Evolutionary conservation across 2,888 invertebrate species (phyloP).

Genomic region (Machimus rusticus): DNA sequence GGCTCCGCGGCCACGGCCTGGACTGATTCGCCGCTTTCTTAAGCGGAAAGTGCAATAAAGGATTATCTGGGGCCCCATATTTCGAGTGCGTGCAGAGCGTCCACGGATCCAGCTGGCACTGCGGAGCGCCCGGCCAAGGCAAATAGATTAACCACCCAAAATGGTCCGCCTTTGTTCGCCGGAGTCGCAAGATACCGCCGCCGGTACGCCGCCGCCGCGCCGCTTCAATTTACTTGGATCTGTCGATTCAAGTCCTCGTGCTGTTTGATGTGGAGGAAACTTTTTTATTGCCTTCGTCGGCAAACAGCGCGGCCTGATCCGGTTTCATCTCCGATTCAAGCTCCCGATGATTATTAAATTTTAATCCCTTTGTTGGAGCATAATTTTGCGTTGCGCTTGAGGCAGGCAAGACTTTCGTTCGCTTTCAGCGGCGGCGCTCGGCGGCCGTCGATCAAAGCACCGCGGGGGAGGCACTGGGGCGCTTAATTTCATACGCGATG

Average conservation of each 20-base stretch:
- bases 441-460: neutral
- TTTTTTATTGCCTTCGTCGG: slow-evolving; percentile 31
- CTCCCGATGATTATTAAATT: slow-evolving; percentile 40
- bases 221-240: slow-evolving; percentile 15
- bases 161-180: slow-evolving; percentile 3
- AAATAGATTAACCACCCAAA: slow-evolving; percentile 37
- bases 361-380: slow-evolving; percentile 35
- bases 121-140: neutral
- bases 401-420: neutral
- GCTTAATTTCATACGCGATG: neutral
- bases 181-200: slow-evolving; percentile 16
- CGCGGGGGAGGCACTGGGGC: neutral
- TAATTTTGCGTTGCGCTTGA: slow-evolving; percentile 28
- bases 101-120: neutral
- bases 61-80: neutral
- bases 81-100: neutral
- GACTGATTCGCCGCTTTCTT: neutral
- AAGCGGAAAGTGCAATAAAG: slow-evolving; percentile 24
- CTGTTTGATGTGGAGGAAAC: slow-evolving; percentile 27
- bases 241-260: slow-evolving; percentile 20
- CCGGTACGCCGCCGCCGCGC: neutral
- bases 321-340: slow-evolving; percentile 34
- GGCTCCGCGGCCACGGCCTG: neutral
- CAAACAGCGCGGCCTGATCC: slow-evolving; percentile 31
- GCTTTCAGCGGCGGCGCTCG: neutral